Evolutionary conservation across 1,140 invertebrate species (phyloP), one percentile per base, ranked within the genome.

Genomic region (Lasaia peninsularis): DNA sequence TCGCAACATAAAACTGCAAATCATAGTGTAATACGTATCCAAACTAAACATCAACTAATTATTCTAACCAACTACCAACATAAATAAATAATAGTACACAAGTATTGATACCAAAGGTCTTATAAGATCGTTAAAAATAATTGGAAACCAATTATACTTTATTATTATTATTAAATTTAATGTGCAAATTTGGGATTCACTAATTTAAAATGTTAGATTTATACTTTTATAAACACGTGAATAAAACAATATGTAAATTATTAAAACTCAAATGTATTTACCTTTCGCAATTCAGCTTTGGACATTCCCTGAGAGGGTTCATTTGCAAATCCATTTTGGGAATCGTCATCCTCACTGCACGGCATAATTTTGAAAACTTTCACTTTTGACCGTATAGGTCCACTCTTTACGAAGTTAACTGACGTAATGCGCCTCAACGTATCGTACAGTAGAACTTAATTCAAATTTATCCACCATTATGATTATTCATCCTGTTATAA

Each of bases 321-420:
- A 20, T 71, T 72, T 0, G 63, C 63, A 59, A 84, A 86, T 35
- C 83, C 83, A 35, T 72, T 78, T 66, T 88, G 85, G 21, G 83
- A 84, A 50, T 88, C 85, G 59, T 88, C 85, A 56, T 88, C 85
- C 65, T 88, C 85, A 75, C 85, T 88, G 63, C 74, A 85, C 71
- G 80, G 83, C 83, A 88, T 88, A 66, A 64, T 74, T 33, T 52
- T 31, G 0, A 11, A 16, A 16, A 33, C 12, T 9, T 31, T 18
- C 31, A 33, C 24, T 31, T 16, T 16, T 33, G 31, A 52, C 37
- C 54, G 61, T 31, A 67, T 63, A 73, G 65, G 73, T 66, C 72
- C 56, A 10, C 49, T 33, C 71, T 18, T 24, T 34, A 58, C 67
- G 61, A 55, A 52, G 59, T 56, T 58, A 48, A 35, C 65, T 52